A percentile compares a stretch with the other conserved stretches of the same genome.
Conservation (phyloP, 2,888 invertebrate species). For the Muscina levida region DNA sequence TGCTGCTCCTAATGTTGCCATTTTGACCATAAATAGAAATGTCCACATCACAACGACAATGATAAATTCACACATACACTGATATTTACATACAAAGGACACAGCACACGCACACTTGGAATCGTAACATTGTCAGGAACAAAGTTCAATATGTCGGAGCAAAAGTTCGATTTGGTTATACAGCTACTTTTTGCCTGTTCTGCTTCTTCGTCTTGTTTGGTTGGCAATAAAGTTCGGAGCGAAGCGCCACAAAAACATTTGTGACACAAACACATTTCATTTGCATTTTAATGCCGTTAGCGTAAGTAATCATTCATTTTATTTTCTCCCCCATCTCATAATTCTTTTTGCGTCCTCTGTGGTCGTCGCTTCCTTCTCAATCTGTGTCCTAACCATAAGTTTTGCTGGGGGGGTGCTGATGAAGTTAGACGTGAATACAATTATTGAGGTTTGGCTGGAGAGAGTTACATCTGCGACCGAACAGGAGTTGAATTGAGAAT, state of each 20-base stretch:
- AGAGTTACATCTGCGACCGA: too few species aligned
- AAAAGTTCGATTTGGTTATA: conserved; percentile 55
- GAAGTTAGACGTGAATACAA: too few species aligned
- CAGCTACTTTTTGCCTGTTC: conserved; percentile 16
- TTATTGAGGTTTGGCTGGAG: too few species aligned
- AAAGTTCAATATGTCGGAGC: conserved; percentile 54
- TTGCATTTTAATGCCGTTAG: conserved; percentile 67
- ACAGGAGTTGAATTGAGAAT: too few species aligned
- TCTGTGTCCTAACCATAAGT: too few species aligned
- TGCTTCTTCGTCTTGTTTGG: too few species aligned
- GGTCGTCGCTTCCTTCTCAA: neutral
- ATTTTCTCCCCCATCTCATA: conserved; percentile 52
- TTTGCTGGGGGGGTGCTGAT: too few species aligned
- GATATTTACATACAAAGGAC: conserved; percentile 38
- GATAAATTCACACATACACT: conserved; percentile 20
- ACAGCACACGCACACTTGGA: conserved; percentile 1
- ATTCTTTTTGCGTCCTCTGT: conserved; percentile 26
- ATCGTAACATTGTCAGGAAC: conserved; percentile 14
- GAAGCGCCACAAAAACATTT: conserved; percentile 53
- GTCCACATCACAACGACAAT: conserved; percentile 47
- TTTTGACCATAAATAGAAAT: conserved; percentile 64
- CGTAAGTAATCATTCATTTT: conserved; percentile 67
- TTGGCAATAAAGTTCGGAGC: conserved; percentile 45
- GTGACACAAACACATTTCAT: conserved; percentile 63
- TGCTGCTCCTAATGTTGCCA: conserved; percentile 46